phyloP scores from a whole-genome alignment of 1,140 invertebrate species.

The Muscidifurax raptorellus region DNA sequence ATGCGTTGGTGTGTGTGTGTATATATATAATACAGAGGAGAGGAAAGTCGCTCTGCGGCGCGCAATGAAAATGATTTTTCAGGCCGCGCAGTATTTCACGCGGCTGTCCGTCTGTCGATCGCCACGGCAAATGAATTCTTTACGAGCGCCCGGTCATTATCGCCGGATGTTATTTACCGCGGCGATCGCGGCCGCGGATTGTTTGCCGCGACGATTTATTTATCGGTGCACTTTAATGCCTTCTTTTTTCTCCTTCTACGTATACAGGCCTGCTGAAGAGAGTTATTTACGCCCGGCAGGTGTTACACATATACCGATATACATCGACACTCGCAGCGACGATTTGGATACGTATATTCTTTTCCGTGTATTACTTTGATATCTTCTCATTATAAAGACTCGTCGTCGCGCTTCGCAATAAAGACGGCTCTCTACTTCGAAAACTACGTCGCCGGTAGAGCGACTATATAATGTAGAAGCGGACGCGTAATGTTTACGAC shows the following conservation, averaged over 20 bases:
- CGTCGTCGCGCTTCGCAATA: background rate
- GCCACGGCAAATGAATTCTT: constrained; percentile 12
- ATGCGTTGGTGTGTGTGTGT: background rate
- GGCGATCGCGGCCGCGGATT: background rate
- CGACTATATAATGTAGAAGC: background rate
- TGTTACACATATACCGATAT: background rate
- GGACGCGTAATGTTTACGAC: background rate
- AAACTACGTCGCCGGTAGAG: constrained; percentile 3
- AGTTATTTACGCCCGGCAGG: background rate
- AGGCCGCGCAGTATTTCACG: constrained; percentile 12
- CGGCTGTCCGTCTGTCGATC: background rate
- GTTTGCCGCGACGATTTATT: background rate
- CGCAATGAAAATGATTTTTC: constrained; percentile 33
- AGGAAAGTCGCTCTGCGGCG: too few species aligned
- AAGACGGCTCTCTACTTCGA: background rate
- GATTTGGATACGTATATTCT: background rate
- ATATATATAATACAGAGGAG: too few species aligned
- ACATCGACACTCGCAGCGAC: background rate
- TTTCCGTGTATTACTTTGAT: constrained; percentile 34
- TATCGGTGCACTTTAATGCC: constrained; percentile 39
- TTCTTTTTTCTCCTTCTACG: constrained; percentile 55
- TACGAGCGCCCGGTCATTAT: background rate
- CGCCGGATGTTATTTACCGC: background rate
- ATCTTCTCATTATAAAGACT: constrained; percentile 35
- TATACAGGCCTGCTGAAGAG: background rate